These are phyloP conservation scores for Heterodera filipjevi DNA, from an alignment of 2,888 invertebrate species.

Conservation along the genomic window DNA sequence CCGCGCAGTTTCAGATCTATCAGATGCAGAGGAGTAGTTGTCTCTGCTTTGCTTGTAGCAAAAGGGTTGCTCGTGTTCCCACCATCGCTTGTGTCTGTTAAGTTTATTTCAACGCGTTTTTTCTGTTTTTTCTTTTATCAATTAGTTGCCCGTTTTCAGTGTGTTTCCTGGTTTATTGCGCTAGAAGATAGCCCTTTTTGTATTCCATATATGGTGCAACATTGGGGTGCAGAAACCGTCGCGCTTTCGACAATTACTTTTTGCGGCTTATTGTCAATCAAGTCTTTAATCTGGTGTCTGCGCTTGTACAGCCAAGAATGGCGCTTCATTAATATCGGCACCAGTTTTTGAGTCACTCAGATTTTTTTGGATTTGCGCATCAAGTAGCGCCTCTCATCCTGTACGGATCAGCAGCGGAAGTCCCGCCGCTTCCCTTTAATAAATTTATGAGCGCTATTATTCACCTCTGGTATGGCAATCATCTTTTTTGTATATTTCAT, in stretches of 20 bases:
- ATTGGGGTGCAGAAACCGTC: background rate
- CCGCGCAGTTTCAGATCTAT: no score
- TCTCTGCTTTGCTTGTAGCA: no score
- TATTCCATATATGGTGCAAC: background rate
- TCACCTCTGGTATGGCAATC: background rate
- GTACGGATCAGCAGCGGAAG: background rate
- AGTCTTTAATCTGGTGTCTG: background rate
- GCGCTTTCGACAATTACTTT: no score
- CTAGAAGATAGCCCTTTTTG: no score
- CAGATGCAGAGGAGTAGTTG: no score
- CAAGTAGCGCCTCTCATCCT: background rate
- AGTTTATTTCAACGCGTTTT: no score
- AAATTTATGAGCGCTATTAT: background rate
- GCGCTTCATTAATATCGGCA: slow-evolving; percentile 2
- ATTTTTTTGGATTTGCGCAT: background rate
- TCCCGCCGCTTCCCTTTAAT: background rate
- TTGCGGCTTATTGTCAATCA: no score
- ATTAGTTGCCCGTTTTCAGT: background rate
- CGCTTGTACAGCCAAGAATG: no score
- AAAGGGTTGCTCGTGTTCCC: no score
- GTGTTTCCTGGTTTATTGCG: no score
- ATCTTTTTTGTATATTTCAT: slow-evolving; percentile 22
- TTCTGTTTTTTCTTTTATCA: no score
- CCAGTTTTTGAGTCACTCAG: background rate
- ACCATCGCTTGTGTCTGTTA: no score